Evolutionary conservation across 2,797 vertebrate genomes (phyloP).

Genomic region (Parauchenoglanis ngamensis): DNA sequence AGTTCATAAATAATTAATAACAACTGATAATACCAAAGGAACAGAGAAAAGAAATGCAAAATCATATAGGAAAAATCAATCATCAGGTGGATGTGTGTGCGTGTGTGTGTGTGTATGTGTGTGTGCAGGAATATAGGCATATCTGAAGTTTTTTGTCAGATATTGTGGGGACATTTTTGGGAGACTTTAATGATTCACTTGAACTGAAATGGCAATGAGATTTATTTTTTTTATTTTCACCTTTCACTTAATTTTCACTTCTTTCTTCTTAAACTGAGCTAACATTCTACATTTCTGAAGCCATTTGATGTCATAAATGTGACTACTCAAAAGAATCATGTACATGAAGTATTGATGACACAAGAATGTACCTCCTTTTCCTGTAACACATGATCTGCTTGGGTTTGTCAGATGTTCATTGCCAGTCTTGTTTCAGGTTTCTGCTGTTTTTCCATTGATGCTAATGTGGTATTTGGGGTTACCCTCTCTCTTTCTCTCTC

Average conservation of each 20-base stretch:
- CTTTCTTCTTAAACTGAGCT: neutral
- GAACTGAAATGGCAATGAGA: neutral
- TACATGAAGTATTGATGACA: slow-evolving; percentile 11
- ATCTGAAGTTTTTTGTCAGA: too few relatives aligned
- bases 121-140: neutral
- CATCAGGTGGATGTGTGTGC: neutral
- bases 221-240: neutral
- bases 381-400: slow-evolving; percentile 21
- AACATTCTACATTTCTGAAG: slow-evolving; percentile 1
- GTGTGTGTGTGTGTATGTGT: neutral
- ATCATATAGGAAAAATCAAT: neutral
- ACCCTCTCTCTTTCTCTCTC: neutral
- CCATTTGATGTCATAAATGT: neutral
- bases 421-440: slow-evolving; percentile 17
- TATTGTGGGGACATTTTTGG: too few relatives aligned
- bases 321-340: neutral
- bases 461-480: neutral
- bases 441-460: slow-evolving; percentile 25
- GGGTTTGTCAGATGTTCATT: slow-evolving; percentile 23
- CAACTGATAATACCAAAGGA: neutral
- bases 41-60: neutral
- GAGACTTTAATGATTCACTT: neutral
- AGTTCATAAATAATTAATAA: slow-evolving; percentile 30
- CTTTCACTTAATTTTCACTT: neutral
- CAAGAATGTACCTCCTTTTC: neutral